Conservation (phyloP, 2,113 vertebrate species). For the Scomber colias region DNA sequence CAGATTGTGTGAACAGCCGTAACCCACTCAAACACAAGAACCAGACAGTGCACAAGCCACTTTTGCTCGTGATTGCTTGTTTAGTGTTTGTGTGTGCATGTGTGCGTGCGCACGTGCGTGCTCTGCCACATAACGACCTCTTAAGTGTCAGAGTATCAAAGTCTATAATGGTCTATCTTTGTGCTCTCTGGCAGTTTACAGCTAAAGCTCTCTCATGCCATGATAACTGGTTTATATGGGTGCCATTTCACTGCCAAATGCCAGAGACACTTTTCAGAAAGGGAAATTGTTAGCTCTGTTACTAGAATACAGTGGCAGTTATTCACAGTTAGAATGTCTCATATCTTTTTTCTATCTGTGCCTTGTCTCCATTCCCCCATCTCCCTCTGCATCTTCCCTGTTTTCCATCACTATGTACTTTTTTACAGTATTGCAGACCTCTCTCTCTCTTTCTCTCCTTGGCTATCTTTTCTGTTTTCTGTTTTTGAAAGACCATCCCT, state of each 20-base stretch:
- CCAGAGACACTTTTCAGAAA: conserved; percentile 58
- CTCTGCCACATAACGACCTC: conserved; percentile 61
- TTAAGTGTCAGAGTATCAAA: conserved; percentile 71
- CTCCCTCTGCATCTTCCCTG: neutral
- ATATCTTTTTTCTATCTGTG: conserved; percentile 22
- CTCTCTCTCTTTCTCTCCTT: neutral
- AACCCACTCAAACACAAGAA: conserved; percentile 69
- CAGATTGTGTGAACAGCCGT: conserved; percentile 68
- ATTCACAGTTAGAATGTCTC: conserved; percentile 48
- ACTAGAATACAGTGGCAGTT: conserved; percentile 54
- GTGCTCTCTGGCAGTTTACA: conserved; percentile 54
- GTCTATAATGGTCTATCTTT: conserved; percentile 64
- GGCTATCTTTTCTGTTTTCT: neutral
- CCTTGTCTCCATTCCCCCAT: conserved; percentile 7
- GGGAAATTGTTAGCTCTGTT: conserved; percentile 62
- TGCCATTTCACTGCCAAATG: conserved; percentile 67
- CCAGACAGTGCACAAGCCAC: conserved; percentile 58
- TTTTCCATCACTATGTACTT: conserved; percentile 18
- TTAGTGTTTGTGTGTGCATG: conserved; percentile 50
- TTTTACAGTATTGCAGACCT: neutral
- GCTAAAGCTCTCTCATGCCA: conserved; percentile 62
- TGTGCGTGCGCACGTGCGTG: neutral
- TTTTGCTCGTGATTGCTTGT: conserved; percentile 69
- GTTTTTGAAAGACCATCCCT: neutral
- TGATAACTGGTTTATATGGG: conserved; percentile 70